Conservation (phyloP, 2,113 vertebrate species). For the Sclerurus mexicanus region DNA sequence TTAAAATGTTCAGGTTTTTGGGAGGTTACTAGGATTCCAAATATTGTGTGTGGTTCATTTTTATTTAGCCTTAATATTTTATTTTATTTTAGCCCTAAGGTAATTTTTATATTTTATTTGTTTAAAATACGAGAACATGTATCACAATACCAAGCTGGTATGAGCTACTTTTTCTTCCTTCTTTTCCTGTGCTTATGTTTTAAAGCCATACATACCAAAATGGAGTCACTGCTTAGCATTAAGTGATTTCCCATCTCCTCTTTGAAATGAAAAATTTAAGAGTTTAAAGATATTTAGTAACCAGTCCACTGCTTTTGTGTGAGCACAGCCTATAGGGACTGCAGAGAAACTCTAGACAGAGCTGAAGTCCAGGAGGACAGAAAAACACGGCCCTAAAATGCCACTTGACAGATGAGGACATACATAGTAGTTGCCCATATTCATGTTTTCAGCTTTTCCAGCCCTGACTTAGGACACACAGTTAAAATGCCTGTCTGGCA, state of each 20-base stretch:
- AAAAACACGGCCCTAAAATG: not conserved
- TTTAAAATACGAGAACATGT: not conserved
- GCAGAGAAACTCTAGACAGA: not conserved
- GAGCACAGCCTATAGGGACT: not conserved
- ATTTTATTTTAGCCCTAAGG: not conserved
- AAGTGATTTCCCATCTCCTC: not conserved
- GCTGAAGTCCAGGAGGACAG: not conserved
- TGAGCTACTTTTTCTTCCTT: not conserved
- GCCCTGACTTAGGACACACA: not conserved
- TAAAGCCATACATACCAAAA: not conserved
- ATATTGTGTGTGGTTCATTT: not conserved
- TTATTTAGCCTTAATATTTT: not conserved
- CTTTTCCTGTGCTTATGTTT: not conserved
- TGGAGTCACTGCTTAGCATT: not conserved
- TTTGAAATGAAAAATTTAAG: not conserved
- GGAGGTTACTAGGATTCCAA: not conserved
- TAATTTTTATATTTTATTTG: not conserved
- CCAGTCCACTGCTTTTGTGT: not conserved
- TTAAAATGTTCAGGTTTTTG: not conserved
- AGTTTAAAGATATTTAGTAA: not conserved
- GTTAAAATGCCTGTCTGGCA: not conserved
- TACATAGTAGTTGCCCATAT: not conserved
- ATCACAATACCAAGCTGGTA: not conserved
- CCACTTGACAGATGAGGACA: not conserved
- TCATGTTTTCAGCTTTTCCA: not conserved